phyloP scores from a whole-genome alignment of 37 sponge, comb jelly and placozoan species.

The Amphimedon queenslandica region DNA sequence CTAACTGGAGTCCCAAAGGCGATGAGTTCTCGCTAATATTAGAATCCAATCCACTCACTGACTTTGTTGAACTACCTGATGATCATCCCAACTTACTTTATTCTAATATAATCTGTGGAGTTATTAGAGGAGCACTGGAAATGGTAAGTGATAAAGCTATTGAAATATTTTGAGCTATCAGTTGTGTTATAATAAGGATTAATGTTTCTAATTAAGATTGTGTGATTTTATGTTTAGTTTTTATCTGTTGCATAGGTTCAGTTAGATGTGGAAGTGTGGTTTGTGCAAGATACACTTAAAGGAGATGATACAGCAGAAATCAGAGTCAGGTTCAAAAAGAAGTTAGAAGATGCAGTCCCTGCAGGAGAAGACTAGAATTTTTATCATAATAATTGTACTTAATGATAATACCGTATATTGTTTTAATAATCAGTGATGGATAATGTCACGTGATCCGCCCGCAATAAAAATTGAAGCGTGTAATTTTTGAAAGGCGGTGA shows the following conservation, averaged over 20 bases:
- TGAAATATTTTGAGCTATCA: too few relatives aligned
- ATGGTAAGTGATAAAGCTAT: slow-evolving; percentile 71
- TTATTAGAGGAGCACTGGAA: slow-evolving; percentile 91
- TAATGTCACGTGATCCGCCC: too few relatives aligned
- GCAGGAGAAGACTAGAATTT: slow-evolving; percentile 85
- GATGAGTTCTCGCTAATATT: slow-evolving; percentile 87
- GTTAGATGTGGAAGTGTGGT: slow-evolving; percentile 85
- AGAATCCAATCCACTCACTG: slow-evolving; percentile 92
- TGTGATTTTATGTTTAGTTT: too few relatives aligned
- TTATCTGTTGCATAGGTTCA: slow-evolving; percentile 60
- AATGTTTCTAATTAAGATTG: too few relatives aligned
- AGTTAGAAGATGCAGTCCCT: slow-evolving; percentile 96
- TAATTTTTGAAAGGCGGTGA: too few relatives aligned
- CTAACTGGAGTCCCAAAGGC: slow-evolving; percentile 80
- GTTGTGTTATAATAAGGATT: too few relatives aligned
- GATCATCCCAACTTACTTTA: slow-evolving; percentile 70
- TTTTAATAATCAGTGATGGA: too few relatives aligned
- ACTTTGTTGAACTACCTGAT: slow-evolving; percentile 94
- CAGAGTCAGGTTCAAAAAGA: slow-evolving; percentile 83
- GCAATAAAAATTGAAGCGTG: too few relatives aligned
- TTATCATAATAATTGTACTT: not conserved
- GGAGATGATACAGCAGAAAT: slow-evolving; percentile 94
- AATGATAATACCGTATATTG: too few relatives aligned
- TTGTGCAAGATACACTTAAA: slow-evolving; percentile 83
- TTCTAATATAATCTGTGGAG: slow-evolving; percentile 95